Conservation (phyloP, 2,888 invertebrate genomes). For the Diplolepis rosae region DNA sequence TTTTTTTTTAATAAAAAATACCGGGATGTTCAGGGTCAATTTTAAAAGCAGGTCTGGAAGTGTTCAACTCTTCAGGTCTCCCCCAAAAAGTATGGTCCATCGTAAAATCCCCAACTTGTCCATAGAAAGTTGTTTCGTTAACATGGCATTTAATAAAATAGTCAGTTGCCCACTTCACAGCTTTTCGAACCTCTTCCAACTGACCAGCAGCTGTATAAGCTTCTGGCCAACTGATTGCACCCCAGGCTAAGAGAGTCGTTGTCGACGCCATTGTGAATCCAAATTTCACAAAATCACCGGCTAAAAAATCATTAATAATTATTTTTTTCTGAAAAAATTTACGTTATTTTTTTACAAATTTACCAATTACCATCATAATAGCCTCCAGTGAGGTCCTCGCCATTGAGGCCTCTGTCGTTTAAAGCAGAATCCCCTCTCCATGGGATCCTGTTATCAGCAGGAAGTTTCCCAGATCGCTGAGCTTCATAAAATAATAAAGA, state of each 20-base stretch:
- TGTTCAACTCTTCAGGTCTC: conserved; percentile 78
- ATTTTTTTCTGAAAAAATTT: conserved; percentile 5
- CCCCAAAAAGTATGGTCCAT: conserved; percentile 79
- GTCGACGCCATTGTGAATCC: conserved; percentile 77
- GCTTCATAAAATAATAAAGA: conserved; percentile 77
- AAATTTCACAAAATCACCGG: conserved; percentile 77
- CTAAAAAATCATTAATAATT: not conserved
- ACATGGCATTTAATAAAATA: conserved; percentile 78
- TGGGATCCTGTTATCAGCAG: conserved; percentile 74
- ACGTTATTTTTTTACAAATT: not conserved
- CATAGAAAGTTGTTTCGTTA: conserved; percentile 75
- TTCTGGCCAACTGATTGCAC: conserved; percentile 74
- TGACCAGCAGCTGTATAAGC: conserved; percentile 75
- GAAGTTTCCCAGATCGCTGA: conserved; percentile 76
- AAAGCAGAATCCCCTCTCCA: conserved; percentile 77
- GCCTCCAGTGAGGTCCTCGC: conserved; percentile 77
- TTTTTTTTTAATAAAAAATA: conserved; percentile 45
- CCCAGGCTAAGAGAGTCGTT: conserved; percentile 77
- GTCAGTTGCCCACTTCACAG: conserved; percentile 78
- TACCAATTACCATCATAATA: conserved; percentile 76
- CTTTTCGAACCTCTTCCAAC: conserved; percentile 71
- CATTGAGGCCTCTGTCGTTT: conserved; percentile 73
- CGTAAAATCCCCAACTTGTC: conserved; percentile 77
- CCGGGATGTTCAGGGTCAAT: conserved; percentile 76
- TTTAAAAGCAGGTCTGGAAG: conserved; percentile 77